Conservation (phyloP, 2,797 vertebrate genomes). For the Pseudotriccus pelzelni region DNA sequence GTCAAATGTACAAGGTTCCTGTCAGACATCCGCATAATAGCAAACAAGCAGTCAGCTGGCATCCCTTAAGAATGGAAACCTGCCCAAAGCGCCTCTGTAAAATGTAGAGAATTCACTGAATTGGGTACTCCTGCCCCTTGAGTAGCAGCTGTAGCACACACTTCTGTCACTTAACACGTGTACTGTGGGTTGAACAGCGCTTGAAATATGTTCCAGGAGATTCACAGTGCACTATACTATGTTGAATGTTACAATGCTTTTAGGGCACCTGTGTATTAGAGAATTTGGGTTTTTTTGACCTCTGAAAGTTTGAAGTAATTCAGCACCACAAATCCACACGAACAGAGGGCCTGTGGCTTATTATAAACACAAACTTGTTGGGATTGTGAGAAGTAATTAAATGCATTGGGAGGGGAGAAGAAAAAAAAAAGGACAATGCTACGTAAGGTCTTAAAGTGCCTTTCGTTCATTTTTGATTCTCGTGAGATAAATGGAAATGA, state of each 20-base stretch:
- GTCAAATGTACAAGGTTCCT: accelerated
- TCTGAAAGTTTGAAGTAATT: not conserved
- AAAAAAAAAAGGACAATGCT: not conserved
- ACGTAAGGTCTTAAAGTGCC: not conserved
- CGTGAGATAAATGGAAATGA: not conserved
- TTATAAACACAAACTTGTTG: not conserved
- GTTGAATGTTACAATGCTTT: accelerated
- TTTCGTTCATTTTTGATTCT: not conserved
- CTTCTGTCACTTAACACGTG: accelerated
- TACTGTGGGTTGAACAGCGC: too few relatives aligned
- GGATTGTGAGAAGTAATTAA: not conserved
- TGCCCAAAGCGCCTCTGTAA: not conserved
- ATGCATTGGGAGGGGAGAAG: not conserved
- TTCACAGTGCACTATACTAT: accelerated
- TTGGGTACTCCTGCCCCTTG: accelerated
- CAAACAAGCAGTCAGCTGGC: accelerated
- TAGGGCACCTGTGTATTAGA: not conserved
- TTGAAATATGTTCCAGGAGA: not conserved
- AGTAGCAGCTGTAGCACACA: accelerated
- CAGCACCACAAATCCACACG: accelerated
- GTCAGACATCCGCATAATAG: accelerated
- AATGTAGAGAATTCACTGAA: not conserved
- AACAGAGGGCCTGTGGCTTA: not conserved
- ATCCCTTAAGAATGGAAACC: not conserved
- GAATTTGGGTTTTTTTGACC: accelerated